These are phyloP conservation scores for Bettongia penicillata DNA, from an alignment of 2,113 vertebrate genomes.

Conservation along the genomic window DNA sequence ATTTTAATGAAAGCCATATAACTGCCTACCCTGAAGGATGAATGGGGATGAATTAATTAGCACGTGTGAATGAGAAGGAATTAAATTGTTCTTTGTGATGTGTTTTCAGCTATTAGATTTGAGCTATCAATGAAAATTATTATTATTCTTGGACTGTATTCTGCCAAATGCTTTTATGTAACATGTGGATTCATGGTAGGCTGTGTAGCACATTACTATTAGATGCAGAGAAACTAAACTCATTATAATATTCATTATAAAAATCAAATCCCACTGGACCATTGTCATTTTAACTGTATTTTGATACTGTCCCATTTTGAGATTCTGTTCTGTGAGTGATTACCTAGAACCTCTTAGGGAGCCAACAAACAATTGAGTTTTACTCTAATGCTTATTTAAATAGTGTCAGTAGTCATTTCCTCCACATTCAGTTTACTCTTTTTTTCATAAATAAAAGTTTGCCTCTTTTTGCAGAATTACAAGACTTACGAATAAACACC, in stretches of 20 bases:
- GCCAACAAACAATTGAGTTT: slow-evolving; percentile 38
- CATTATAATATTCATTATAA: slow-evolving; percentile 39
- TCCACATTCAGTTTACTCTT: slow-evolving; percentile 25
- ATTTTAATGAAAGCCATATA: slow-evolving; percentile 73
- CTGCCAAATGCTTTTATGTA: slow-evolving; percentile 59
- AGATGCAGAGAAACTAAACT: slow-evolving; percentile 39
- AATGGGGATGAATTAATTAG: slow-evolving; percentile 56
- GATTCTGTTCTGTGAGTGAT: slow-evolving; percentile 37
- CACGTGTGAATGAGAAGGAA: slow-evolving; percentile 46
- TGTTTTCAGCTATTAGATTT: slow-evolving; percentile 62
- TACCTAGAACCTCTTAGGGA: slow-evolving; percentile 41
- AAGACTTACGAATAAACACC: neutral
- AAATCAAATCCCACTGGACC: neutral
- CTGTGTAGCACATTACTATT: slow-evolving; percentile 38
- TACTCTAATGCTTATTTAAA: slow-evolving; percentile 10
- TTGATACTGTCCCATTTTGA: neutral
- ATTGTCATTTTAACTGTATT: slow-evolving; percentile 60
- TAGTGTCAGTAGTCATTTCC: neutral
- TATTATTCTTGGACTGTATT: slow-evolving; percentile 56
- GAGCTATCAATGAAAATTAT: slow-evolving; percentile 68
- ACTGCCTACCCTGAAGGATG: slow-evolving; percentile 52
- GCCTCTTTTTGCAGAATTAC: neutral
- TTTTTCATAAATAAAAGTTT: neutral
- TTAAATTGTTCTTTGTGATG: slow-evolving; percentile 58
- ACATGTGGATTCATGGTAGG: slow-evolving; percentile 45